Conservation (phyloP, 2,888 invertebrate genomes). For the Agrotis segetum region DNA sequence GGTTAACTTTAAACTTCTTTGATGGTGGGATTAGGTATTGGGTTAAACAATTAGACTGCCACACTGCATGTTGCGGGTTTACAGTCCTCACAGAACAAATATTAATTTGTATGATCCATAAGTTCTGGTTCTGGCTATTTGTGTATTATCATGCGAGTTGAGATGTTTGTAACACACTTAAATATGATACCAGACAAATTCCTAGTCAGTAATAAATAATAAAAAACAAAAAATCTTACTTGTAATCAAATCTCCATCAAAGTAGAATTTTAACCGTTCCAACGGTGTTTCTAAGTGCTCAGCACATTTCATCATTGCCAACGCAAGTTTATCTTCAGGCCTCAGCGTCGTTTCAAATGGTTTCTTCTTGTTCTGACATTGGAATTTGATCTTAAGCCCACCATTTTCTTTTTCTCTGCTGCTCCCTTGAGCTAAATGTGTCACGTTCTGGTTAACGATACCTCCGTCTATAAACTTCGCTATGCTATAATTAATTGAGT, state of each 20-base stretch:
- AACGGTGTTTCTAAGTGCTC: constrained; percentile 83
- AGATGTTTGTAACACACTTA: too few relatives aligned
- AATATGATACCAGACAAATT: too few relatives aligned
- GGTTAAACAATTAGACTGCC: too few relatives aligned
- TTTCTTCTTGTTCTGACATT: constrained; percentile 83
- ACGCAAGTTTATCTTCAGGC: constrained; percentile 76
- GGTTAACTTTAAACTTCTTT: too few relatives aligned
- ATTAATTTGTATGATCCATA: too few relatives aligned
- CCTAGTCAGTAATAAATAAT: too few relatives aligned
- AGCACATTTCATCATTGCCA: constrained; percentile 86
- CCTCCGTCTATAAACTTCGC: constrained; percentile 88
- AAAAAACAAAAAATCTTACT: constrained; percentile 65
- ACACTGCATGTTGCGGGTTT: too few relatives aligned
- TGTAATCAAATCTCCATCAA: constrained; percentile 89
- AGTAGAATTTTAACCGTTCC: constrained; percentile 85
- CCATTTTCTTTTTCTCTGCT: constrained; percentile 35
- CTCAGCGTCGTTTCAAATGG: constrained; percentile 76
- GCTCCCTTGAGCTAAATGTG: constrained; percentile 62
- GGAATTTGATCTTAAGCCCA: constrained; percentile 85
- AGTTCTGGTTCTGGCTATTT: too few relatives aligned
- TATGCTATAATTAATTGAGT: constrained; percentile 82
- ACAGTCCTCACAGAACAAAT: too few relatives aligned
- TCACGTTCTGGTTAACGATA: constrained; percentile 75
- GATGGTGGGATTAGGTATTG: too few relatives aligned
- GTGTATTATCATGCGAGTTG: too few relatives aligned